phyloP scores from a whole-genome alignment of 2,888 invertebrate species.

The Bedellia somnulentella region DNA sequence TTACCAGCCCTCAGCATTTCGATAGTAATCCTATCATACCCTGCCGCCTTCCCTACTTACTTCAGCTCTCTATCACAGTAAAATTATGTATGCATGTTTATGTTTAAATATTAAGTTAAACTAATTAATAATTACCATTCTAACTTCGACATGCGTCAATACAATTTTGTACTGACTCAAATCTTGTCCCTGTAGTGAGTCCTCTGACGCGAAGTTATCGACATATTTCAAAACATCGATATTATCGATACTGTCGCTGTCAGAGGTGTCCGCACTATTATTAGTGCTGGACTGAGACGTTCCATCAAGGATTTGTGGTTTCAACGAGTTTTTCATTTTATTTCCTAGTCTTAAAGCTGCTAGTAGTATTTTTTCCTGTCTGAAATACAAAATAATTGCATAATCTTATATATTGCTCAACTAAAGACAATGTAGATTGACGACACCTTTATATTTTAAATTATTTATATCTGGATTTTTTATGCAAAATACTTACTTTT shows the following conservation, averaged over 20 bases:
- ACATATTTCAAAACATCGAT: conserved; percentile 37
- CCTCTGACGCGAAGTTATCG: conserved; percentile 41
- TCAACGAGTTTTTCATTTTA: conserved; percentile 65
- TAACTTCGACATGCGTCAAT: conserved; percentile 38
- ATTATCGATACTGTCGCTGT: conserved; percentile 29
- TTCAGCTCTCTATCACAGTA: too few relatives aligned
- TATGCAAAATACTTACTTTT: conserved; percentile 41
- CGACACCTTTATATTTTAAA: too few relatives aligned
- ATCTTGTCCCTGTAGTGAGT: conserved; percentile 31
- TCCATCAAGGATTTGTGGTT: conserved; percentile 54
- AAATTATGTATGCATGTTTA: too few relatives aligned
- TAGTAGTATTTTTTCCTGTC: conserved; percentile 26
- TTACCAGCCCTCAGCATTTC: too few relatives aligned
- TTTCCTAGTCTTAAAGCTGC: conserved; percentile 53
- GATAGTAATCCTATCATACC: too few relatives aligned
- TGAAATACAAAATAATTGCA: too few relatives aligned
- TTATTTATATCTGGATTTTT: too few relatives aligned
- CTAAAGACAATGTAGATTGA: too few relatives aligned
- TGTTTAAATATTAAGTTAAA: too few relatives aligned
- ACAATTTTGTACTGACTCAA: conserved; percentile 41
- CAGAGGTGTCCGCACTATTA: conserved; percentile 16
- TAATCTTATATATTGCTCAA: too few relatives aligned
- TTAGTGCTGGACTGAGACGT: conserved; percentile 33
- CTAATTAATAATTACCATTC: conserved; percentile 29
- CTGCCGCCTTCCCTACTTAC: too few relatives aligned